A percentile compares a stretch with the other conserved stretches of the same genome.
These are phyloP conservation scores for Antidorcas marsupialis DNA, from an alignment of 2,113 vertebrate genomes.

Conservation along the genomic window DNA sequence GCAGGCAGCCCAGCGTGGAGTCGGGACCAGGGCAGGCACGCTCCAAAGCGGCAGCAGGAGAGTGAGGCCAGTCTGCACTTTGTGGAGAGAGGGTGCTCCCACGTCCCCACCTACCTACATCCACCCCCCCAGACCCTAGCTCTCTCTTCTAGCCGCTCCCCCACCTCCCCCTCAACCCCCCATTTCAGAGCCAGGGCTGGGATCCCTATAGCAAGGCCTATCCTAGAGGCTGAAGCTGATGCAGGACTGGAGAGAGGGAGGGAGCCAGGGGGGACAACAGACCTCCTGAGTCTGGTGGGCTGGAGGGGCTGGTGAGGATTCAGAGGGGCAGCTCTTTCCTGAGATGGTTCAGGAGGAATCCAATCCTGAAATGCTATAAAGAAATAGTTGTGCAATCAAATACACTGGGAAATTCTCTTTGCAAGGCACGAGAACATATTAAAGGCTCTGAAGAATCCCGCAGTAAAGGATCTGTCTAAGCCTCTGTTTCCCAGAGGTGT, in stretches of 20 bases:
- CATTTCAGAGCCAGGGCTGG: neutral
- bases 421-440: neutral
- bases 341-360: neutral
- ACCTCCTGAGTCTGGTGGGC: neutral
- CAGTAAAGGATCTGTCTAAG: conserved; percentile 31
- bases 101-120: accelerated
- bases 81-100: accelerated
- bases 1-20: neutral
- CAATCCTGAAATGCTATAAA: neutral
- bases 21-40: neutral
- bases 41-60: neutral
- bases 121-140: neutral
- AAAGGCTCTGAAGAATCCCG: neutral
- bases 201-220: neutral
- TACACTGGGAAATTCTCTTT: neutral
- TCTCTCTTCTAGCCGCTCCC: neutral
- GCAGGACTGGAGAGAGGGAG: neutral
- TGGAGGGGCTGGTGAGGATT: neutral
- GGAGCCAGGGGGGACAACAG: neutral
- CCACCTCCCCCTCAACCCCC: neutral
- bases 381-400: neutral
- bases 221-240: neutral
- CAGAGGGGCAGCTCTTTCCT: neutral
- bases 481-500: conserved; percentile 55
- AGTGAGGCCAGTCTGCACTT: neutral